phyloP scores from a whole-genome alignment of 2,888 invertebrate species.

The Eristalinus aeneus region DNA sequence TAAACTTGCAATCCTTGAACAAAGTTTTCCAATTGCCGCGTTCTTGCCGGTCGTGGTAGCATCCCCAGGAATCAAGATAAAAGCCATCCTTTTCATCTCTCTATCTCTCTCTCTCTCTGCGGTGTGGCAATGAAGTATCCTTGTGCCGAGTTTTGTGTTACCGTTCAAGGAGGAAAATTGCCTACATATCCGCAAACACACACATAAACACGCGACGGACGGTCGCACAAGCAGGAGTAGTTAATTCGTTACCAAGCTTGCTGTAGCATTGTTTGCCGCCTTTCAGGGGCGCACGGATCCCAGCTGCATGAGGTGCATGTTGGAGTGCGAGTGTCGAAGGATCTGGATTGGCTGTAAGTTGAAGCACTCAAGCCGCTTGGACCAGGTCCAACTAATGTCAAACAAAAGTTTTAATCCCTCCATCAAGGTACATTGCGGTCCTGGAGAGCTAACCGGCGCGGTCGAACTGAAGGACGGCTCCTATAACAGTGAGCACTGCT shows the following conservation, averaged over 20 bases:
- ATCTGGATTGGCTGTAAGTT: slow-evolving; percentile 66
- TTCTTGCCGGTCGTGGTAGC: not conserved
- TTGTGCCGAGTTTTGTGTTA: slow-evolving; percentile 48
- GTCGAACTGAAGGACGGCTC: not conserved
- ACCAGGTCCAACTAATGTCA: slow-evolving; percentile 58
- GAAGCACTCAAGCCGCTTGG: slow-evolving; percentile 51
- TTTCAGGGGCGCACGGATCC: slow-evolving; percentile 29
- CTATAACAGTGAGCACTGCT: slow-evolving; percentile 18
- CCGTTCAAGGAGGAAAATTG: slow-evolving; percentile 53
- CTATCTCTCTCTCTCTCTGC: not conserved
- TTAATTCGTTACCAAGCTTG: slow-evolving; percentile 35
- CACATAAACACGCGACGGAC: slow-evolving; percentile 1
- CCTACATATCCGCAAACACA: slow-evolving; percentile 21
- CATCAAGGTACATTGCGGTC: slow-evolving; percentile 44
- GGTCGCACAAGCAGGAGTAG: slow-evolving; percentile 5
- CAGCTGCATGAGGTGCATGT: slow-evolving; percentile 3
- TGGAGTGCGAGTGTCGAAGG: slow-evolving; percentile 46
- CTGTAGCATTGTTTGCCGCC: slow-evolving; percentile 40
- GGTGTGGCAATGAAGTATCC: slow-evolving; percentile 31
- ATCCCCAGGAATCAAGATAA: slow-evolving; percentile 21
- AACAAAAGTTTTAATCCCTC: slow-evolving; percentile 68
- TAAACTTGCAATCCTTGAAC: slow-evolving; percentile 48
- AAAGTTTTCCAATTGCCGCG: slow-evolving; percentile 57
- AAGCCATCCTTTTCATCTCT: slow-evolving; percentile 40
- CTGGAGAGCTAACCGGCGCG: slow-evolving; percentile 19